Base-by-base conservation (phyloP, 2,113 vertebrate genomes). In the Corydoras maculifer region DNA sequence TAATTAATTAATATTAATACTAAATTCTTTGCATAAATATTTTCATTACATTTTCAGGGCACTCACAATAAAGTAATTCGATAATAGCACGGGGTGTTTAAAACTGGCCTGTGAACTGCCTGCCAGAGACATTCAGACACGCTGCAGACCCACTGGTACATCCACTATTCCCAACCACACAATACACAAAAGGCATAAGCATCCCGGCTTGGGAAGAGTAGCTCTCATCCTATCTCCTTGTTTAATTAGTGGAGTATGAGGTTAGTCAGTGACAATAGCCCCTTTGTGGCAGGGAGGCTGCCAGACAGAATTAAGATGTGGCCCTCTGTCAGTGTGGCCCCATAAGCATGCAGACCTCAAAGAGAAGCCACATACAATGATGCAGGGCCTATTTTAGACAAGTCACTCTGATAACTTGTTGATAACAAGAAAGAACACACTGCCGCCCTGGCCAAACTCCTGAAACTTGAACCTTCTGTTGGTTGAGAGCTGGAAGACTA, bases 301-400 rank as follows among this genome's bases (percentile, higher is more conserved):
- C 88, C 89, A 91, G 89, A 88, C 84, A 85, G 85, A 92, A 89
- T 86, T 73, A 89, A 93, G 91, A 90, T 77, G 86, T 91, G 91
- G 90, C 86, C 78, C 79, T 76, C 73, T 59, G 88, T 90, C 91
- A 92, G 86, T 77, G 79, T 79, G 84, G 83, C 88, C 82, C 84
- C 84, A 85, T 88, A 86, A 82, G 83, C 82, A 84, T 80, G 81
- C 81, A 75, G 84, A 82, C 84, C 85, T 74, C 83, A 76, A 81
- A 83, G 81, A 73, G 84, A 79, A 78, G 82, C 82, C 81, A 82
- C 82, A 80, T 84, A 87, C 69, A 75, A 58, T 65, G 66, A 62
- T 43, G 48, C 74, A 31, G 60, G 72, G 79, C 14, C 83, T 80
- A 72, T 83, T 78, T 76, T 78, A 82, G 82, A 82, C 75, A 67